Evolutionary conservation across 2,797 vertebrate genomes (phyloP), one percentile per base, ranked within the genome.

Genomic region (Microctenopoma steveboyesi): DNA sequence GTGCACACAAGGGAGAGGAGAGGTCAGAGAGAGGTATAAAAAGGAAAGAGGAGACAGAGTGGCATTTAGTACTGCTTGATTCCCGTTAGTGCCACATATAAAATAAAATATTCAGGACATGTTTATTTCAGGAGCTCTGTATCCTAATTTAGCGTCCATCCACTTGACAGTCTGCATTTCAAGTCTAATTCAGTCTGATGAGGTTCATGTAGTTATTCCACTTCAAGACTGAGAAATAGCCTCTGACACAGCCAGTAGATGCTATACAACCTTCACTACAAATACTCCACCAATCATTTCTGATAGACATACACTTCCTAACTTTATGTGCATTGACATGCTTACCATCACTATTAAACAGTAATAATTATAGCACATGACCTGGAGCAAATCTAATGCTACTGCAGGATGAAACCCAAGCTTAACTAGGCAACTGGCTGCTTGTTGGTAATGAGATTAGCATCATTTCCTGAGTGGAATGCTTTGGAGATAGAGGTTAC

Each of bases 121-220:
- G 22, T 65, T 48, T 54, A 67, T 70, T 66, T 52, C 4, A 57
- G 56, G 37, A 46, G 30, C 22, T 59, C 65, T 28, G 43, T 42
- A 54, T 50, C 64, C 64, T 13, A 64, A 4, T 59, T 72, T 6
- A 63, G 18, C 6, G 14, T 1, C 52, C 15, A 33, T 53, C 5
- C 49, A 42, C 10, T 43, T 25, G 8, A 16, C 51, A 39, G 39
- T 33, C 50, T 50, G 30, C 10, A 18, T 51, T 45, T 8, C 13
- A 49, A 6, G 33, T 12, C 35, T 14, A 27, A n/a, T 3, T 15
- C 10, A 48, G 30, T 46, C 33, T 37, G 4, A 40, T 30, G 12
- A 7, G 46, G n/a, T 15, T 7, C 3, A 57, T 10, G 28, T 28
- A 39, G n/a, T 7, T 45, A 9, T 25, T 45, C 55, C 10, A 13